These are phyloP conservation scores for Helobdella robusta DNA, from an alignment of 2,888 invertebrate genomes.

Conservation along the genomic window DNA sequence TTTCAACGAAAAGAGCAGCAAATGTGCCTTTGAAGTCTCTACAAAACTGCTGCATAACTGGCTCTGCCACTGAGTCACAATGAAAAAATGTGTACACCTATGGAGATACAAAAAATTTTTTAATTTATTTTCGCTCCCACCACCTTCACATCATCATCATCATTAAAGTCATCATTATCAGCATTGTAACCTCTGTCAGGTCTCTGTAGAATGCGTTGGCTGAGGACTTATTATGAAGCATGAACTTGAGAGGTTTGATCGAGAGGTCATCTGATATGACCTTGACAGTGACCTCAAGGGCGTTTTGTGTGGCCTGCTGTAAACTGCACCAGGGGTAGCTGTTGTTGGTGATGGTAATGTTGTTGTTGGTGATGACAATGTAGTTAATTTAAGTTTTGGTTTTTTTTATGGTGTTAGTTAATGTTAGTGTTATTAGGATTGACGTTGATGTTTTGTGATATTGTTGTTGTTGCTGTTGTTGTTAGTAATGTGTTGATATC, in stretches of 20 bases:
- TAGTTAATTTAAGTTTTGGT: too few relatives aligned
- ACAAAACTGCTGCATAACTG: not conserved
- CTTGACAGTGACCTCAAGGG: not conserved
- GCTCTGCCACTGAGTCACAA: constrained; percentile 5
- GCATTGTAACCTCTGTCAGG: constrained; percentile 13
- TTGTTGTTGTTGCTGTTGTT: too few relatives aligned
- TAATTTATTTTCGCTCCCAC: too few relatives aligned
- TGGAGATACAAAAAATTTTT: too few relatives aligned
- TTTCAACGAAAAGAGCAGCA: constrained; percentile 11
- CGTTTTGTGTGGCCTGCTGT: constrained; percentile 4
- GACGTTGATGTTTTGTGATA: too few relatives aligned
- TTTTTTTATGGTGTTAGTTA: too few relatives aligned
- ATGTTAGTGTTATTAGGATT: too few relatives aligned
- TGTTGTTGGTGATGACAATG: too few relatives aligned
- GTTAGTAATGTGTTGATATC: too few relatives aligned
- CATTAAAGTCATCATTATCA: too few relatives aligned
- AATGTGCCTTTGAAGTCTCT: constrained; percentile 13
- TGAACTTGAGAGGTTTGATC: not conserved
- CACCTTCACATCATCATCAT: too few relatives aligned
- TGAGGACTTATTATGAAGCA: not conserved
- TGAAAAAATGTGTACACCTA: constrained; percentile 11
- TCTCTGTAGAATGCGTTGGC: constrained; percentile 15
- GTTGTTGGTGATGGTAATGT: too few relatives aligned
- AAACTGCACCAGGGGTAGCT: constrained; percentile 3
- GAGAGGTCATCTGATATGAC: not conserved